phyloP scores from a whole-genome alignment of 2,797 vertebrate genomes.

The Pseudomugil gertrudae region DNA sequence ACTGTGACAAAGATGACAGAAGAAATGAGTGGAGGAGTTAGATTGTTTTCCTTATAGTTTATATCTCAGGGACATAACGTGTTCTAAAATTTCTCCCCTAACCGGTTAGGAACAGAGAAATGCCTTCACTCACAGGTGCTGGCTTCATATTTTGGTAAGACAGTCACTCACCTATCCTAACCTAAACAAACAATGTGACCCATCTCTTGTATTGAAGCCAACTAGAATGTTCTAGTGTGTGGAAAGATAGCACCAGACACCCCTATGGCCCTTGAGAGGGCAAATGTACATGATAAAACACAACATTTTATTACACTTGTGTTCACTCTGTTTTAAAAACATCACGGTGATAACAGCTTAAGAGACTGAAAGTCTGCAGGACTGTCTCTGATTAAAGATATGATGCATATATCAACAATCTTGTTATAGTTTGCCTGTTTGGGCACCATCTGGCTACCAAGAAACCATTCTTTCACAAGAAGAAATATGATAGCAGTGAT shows the following conservation, averaged over 20 bases:
- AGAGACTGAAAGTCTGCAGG: background rate
- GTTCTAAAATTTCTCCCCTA: conserved; percentile 44
- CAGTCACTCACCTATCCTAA: too few species aligned
- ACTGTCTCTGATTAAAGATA: conserved; percentile 30
- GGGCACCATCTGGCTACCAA: too few species aligned
- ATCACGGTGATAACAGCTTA: conserved; percentile 35
- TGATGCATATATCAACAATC: conserved; percentile 39
- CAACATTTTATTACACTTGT: background rate
- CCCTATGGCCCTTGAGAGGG: background rate
- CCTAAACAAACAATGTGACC: too few species aligned
- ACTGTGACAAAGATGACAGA: conserved; percentile 2
- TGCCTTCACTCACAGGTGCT: conserved; percentile 11
- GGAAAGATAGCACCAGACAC: background rate
- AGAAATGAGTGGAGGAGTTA: conserved; percentile 6
- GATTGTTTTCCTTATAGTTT: conserved; percentile 40
- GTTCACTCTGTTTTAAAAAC: conserved; percentile 7
- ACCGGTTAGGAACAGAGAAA: conserved; percentile 22
- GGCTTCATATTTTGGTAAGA: too few species aligned
- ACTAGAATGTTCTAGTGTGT: background rate
- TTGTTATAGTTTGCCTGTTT: conserved; percentile 27
- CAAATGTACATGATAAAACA: background rate
- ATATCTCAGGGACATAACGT: conserved; percentile 17
- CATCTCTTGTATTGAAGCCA: background rate
- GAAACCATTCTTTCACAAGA: conserved; percentile 37
- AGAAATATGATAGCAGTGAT: conserved; percentile 53